Evolutionary conservation across 2,888 invertebrate species (phyloP).

Genomic region (Trachelus iudaicus): DNA sequence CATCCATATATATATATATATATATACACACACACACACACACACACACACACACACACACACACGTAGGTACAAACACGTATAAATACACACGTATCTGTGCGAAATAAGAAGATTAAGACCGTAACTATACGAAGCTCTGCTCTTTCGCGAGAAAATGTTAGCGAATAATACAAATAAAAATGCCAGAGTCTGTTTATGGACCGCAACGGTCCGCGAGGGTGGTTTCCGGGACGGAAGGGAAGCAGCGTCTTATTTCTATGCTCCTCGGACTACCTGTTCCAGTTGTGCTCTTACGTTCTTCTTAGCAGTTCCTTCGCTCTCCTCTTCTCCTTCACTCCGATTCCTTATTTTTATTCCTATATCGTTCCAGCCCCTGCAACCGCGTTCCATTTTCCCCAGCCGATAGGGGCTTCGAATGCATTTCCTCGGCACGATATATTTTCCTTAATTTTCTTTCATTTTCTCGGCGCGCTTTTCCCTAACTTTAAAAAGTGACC

Average conservation of each 20-base stretch:
- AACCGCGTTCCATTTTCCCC: not conserved
- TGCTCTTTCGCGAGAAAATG: not conserved
- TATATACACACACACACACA: not conserved
- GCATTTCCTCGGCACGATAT: not conserved
- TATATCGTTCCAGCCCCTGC: not conserved
- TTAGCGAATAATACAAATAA: constrained; percentile 1
- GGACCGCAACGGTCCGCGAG: not conserved
- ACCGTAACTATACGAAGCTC: not conserved
- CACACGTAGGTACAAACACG: too few relatives aligned
- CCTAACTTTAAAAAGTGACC: too few relatives aligned
- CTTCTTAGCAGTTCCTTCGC: not conserved
- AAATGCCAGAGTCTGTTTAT: not conserved
- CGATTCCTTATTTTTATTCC: not conserved
- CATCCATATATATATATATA: too few relatives aligned
- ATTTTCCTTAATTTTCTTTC: not conserved
- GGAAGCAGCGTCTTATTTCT: not conserved
- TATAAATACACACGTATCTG: not conserved
- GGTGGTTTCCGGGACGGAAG: not conserved
- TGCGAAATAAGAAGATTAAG: not conserved
- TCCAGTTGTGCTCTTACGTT: not conserved
- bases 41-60: too few relatives aligned
- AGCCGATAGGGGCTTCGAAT: not conserved
- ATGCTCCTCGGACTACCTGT: not conserved
- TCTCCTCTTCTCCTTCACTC: not conserved
- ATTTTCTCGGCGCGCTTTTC: not conserved